Conservation (phyloP, 2,797 vertebrate species). For the Enoplosus armatus region DNA sequence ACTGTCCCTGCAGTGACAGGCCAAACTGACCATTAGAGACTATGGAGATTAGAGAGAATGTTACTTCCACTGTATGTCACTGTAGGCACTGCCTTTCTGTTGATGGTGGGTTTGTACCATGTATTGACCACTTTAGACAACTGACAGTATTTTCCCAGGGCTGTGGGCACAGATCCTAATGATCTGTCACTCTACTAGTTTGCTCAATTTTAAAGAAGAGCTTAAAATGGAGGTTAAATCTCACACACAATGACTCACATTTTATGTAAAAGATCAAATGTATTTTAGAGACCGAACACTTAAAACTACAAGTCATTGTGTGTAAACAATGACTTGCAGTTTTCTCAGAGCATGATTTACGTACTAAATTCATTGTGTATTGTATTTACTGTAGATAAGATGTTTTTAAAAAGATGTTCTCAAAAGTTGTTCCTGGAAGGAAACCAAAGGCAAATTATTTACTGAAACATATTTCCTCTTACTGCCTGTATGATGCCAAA, state of each 20-base stretch:
- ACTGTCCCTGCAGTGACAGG: constrained; percentile 50
- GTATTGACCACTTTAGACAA: neutral
- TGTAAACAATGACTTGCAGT: constrained; percentile 8
- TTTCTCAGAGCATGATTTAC: constrained; percentile 13
- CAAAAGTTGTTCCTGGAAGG: neutral
- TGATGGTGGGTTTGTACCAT: constrained; percentile 4
- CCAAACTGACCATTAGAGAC: neutral
- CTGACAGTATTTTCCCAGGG: constrained; percentile 32
- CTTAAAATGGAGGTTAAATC: constrained; percentile 2
- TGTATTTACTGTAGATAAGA: constrained; percentile 4
- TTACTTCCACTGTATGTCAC: neutral
- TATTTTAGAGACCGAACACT: neutral
- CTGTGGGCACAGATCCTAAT: constrained; percentile 4
- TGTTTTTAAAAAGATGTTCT: neutral
- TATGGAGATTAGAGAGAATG: too few relatives aligned
- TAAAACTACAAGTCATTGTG: too few relatives aligned
- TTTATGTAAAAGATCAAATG: neutral
- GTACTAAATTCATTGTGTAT: neutral
- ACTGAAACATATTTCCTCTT: constrained; percentile 44
- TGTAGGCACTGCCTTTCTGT: neutral
- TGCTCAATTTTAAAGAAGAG: neutral
- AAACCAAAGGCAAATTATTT: constrained; percentile 17
- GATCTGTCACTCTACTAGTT: constrained; percentile 14
- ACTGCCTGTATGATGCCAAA: neutral
- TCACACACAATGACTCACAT: neutral